Percentiles rank a stretch among this genome's conserved stretches.
phyloP scores from a whole-genome alignment of 64 coral and sea anemone genomes.

The Dendronephthya gigantea region DNA sequence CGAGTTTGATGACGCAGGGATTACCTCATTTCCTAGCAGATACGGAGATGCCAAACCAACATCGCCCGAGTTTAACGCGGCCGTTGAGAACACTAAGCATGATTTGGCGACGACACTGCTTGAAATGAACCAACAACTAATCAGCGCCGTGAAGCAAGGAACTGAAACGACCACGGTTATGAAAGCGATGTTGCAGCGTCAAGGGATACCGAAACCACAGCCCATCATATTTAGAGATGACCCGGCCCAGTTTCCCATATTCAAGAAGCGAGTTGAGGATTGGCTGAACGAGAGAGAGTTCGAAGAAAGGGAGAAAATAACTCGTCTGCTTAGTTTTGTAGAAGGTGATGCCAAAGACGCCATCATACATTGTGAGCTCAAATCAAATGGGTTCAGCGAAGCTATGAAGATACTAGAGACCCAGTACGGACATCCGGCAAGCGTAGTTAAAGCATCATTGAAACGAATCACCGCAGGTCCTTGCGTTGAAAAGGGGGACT shows the following conservation, averaged over 20 bases:
- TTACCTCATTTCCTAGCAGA: no score
- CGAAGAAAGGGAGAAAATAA: neutral
- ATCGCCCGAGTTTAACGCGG: neutral
- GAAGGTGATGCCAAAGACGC: conserved; percentile 23
- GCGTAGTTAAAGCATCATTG: conserved; percentile 8
- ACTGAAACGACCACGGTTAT: conserved; percentile 14
- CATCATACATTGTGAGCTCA: conserved; percentile 3
- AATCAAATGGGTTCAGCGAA: neutral
- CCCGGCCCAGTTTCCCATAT: conserved; percentile 4
- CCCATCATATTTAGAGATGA: neutral
- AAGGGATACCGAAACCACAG: conserved; percentile 15
- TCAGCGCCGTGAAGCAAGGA: neutral
- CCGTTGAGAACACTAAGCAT: neutral
- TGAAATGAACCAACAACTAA: conserved; percentile 6
- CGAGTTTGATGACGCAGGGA: no score
- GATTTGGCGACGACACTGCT: neutral
- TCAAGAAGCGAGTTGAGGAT: neutral
- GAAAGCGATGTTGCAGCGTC: conserved; percentile 14
- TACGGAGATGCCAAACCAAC: neutral
- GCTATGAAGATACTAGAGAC: conserved; percentile 26
- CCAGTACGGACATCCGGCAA: conserved; percentile 20
- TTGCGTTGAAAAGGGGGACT: neutral
- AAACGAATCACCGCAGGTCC: neutral
- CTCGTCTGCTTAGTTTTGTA: neutral
- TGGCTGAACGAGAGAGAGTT: conserved; percentile 28